These are phyloP conservation scores for Dastarcus helophoroides DNA, from an alignment of 2,888 invertebrate species.

Conservation along the genomic window DNA sequence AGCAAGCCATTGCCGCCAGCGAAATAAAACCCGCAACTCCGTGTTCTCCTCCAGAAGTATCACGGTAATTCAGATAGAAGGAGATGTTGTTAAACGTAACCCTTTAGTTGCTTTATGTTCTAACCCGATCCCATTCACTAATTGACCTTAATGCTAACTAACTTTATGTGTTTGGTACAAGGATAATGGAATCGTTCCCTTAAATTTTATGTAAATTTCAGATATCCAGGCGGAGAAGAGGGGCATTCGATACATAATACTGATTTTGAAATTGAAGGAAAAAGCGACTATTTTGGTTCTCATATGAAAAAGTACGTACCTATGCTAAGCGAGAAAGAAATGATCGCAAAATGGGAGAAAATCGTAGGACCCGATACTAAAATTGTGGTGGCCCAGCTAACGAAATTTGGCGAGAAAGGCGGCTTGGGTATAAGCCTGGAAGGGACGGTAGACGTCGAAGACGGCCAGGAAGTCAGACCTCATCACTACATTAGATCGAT, in stretches of 20 bases:
- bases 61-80: slow-evolving; percentile 36
- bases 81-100: slow-evolving; percentile 13
- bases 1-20: slow-evolving; percentile 76
- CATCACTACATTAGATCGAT: slow-evolving; percentile 98
- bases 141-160: slow-evolving; percentile 11
- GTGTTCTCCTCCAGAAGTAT: slow-evolving; percentile 41
- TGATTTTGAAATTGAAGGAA: slow-evolving; percentile 19
- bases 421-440: slow-evolving; percentile 95
- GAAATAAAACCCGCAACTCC: slow-evolving; percentile 53
- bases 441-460: slow-evolving; percentile 96
- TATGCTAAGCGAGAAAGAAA: slow-evolving; percentile 53
- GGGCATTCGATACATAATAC: slow-evolving; percentile 26
- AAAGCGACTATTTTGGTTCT: slow-evolving; percentile 27
- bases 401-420: slow-evolving; percentile 79
- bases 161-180: too few species aligned
- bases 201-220: slow-evolving; percentile 31
- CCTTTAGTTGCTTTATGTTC: slow-evolving; percentile 26
- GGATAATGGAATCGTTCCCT: too few species aligned
- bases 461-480: slow-evolving; percentile 91
- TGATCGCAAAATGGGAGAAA: slow-evolving; percentile 72
- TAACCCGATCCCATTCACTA: too few species aligned
- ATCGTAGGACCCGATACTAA: slow-evolving; percentile 68
- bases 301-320: slow-evolving; percentile 24
- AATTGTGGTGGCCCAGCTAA: slow-evolving; percentile 69
- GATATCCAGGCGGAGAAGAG: slow-evolving; percentile 35